phyloP scores from a whole-genome alignment of 2,888 invertebrate genomes.

The Hedya salicella region DNA sequence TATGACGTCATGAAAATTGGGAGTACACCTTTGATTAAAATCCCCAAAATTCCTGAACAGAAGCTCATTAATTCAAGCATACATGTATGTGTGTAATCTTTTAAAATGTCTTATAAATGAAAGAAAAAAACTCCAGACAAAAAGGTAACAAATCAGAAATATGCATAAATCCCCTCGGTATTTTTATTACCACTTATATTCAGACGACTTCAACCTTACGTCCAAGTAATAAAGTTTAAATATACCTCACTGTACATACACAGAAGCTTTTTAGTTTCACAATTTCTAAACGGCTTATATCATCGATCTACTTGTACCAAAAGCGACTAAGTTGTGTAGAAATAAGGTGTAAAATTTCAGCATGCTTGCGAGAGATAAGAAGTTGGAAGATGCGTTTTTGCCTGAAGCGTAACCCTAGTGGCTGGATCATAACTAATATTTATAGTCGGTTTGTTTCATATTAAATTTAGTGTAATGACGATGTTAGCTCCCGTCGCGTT shows the following conservation, averaged over 20 bases:
- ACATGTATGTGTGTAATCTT: slow-evolving; percentile 18
- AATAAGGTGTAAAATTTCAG: not conserved
- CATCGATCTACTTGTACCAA: not conserved
- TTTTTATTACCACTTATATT: slow-evolving; percentile 34
- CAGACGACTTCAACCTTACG: slow-evolving; percentile 8
- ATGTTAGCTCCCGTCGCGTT: slow-evolving; percentile 49
- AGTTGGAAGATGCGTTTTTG: slow-evolving; percentile 52
- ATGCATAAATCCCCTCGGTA: slow-evolving; percentile 35
- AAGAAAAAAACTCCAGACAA: slow-evolving; percentile 16
- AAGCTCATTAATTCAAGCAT: not conserved
- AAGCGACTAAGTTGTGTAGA: not conserved
- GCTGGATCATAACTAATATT: slow-evolving; percentile 74
- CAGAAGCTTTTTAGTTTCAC: slow-evolving; percentile 4
- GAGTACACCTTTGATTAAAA: not conserved
- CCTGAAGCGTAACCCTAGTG: slow-evolving; percentile 70
- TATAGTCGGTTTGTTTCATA: slow-evolving; percentile 74
- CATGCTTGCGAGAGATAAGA: not conserved
- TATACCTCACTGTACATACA: slow-evolving; percentile 3
- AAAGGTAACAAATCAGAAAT: slow-evolving; percentile 31
- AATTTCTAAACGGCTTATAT: not conserved
- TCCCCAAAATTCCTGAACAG: not conserved
- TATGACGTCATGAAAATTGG: too few relatives aligned
- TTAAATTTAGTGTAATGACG: slow-evolving; percentile 74
- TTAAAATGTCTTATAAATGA: slow-evolving; percentile 14
- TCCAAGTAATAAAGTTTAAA: slow-evolving; percentile 16